Evolutionary conservation across 1,140 invertebrate species (phyloP), one percentile per base, ranked within the genome.

Genomic region (Bombus sylvicola): DNA sequence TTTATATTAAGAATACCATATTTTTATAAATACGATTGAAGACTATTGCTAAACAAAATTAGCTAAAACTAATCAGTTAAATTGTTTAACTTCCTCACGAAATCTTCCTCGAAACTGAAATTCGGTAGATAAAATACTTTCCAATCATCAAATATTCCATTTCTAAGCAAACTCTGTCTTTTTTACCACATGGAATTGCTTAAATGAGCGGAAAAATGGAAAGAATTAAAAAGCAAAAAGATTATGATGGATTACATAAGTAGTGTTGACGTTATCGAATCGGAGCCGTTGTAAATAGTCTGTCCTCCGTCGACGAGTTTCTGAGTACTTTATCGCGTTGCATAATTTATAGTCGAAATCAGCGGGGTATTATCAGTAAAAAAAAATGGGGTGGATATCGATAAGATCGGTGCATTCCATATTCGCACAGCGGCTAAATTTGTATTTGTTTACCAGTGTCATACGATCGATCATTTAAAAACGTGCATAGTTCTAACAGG

Each of bases 391-490:
- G 8, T 13, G 43, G 13, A 3, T 76, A 53, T 18, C 53, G 41
- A 78, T 34, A 41, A 34, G n/a, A 37, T 13, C 25, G 28, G 15
- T 43, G 34, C 47, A 68, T 83, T 76, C 73, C 81, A 66, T 53
- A 31, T 25, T 28, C 8, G 41, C 37, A 47, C 15, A 10, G 6
- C 73, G 37, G 39, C 15, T 83, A 69, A 78, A 78, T 78, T 83
- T 66, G 47, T 83, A 71, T 83, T 83, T 83, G 82, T 83, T 83
- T 83, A 85, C 78, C 28, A 13, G 34, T 25, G 68, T 22, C 5
- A 68, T 72, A 22, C 77, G 77, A 80, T 85, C 83, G 57, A 80
- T 85, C 78, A 73, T 85, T 59, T 41, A 28, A 66, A 34, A 28
- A 31, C 18, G 8, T 13, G 28, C 28, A 62, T n/a, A 13, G 53